Conservation (phyloP, 2,113 vertebrate species). For the Toxostoma redivivum region DNA sequence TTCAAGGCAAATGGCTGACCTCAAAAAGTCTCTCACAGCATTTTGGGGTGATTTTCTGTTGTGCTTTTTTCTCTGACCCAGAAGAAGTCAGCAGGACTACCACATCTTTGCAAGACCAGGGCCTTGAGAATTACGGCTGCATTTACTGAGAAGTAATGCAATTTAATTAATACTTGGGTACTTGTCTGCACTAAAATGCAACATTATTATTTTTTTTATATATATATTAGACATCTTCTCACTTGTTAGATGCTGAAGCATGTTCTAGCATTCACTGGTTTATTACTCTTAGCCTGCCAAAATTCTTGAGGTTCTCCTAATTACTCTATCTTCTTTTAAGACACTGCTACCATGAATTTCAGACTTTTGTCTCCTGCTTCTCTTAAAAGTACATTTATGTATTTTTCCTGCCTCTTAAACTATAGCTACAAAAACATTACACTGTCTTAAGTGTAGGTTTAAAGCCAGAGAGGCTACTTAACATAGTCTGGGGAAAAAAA, state of each 20-base stretch:
- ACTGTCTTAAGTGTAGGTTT: background rate
- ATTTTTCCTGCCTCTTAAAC: background rate
- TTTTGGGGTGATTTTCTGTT: background rate
- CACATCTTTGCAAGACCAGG: background rate
- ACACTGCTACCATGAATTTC: background rate
- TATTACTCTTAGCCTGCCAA: conserved; percentile 31
- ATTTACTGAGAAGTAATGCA: background rate
- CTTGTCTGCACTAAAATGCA: conserved; percentile 6
- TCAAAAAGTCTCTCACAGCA: background rate
- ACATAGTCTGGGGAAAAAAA: background rate
- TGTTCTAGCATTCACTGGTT: conserved; percentile 28
- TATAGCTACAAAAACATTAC: background rate
- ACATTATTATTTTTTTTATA: conserved; percentile 5
- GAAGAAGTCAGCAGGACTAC: background rate
- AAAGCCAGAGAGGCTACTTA: background rate
- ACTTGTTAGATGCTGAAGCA: conserved; percentile 1
- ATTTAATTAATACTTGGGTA: conserved; percentile 20
- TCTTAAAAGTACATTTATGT: background rate
- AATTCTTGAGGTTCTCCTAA: conserved; percentile 49
- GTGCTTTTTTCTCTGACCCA: background rate
- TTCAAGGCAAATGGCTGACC: background rate
- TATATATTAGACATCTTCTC: conserved; percentile 10
- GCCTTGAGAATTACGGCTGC: background rate
- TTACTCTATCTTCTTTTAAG: conserved; percentile 43
- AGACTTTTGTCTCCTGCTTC: conserved; percentile 4